Evolutionary conservation across 2,113 vertebrate species (phyloP).

Genomic region (Mormyrus lacerda): DNA sequence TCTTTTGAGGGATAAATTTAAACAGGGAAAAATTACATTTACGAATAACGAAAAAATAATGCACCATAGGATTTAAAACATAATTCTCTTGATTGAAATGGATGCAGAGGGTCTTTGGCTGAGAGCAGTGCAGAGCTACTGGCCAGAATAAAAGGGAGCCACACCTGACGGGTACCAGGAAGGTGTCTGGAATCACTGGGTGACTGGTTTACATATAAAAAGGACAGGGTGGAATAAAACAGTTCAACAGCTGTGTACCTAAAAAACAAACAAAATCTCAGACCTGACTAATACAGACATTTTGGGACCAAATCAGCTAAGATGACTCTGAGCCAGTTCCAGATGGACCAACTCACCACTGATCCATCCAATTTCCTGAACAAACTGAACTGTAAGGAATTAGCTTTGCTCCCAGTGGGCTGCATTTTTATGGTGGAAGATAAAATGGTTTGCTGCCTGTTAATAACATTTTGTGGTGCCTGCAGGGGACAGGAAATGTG

Average conservation of each 20-base stretch:
- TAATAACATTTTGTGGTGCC: background rate
- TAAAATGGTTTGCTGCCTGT: background rate
- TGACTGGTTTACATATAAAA: background rate
- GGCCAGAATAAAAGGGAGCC: background rate
- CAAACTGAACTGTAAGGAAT: background rate
- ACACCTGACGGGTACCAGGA: background rate
- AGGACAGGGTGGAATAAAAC: background rate
- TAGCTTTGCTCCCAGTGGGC: background rate
- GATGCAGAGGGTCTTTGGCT: background rate
- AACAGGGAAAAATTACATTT: background rate
- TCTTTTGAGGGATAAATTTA: conserved; percentile 61
- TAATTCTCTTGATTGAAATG: background rate
- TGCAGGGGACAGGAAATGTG: background rate
- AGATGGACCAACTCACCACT: background rate
- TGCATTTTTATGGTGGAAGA: background rate
- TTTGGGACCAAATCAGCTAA: background rate
- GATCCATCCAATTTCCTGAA: background rate
- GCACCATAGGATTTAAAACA: background rate
- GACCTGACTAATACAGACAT: background rate
- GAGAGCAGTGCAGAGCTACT: background rate
- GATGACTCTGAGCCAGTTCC: background rate
- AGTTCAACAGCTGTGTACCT: background rate
- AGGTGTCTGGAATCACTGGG: background rate
- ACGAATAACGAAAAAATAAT: background rate
- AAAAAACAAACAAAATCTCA: background rate